Conservation (phyloP, 2,888 invertebrate species). For the Nudaria mundana region DNA sequence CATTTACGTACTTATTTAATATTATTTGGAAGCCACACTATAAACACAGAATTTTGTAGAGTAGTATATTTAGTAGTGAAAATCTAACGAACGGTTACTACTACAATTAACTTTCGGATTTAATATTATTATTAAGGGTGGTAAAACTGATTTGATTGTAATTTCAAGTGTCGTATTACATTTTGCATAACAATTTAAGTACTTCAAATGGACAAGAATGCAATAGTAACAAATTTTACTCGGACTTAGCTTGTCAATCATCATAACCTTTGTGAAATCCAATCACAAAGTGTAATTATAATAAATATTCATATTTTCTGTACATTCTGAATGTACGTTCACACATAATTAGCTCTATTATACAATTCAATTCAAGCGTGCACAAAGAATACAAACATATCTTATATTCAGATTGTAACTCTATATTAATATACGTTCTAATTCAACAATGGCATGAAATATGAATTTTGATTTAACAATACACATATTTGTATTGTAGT, state of each 20-base stretch:
- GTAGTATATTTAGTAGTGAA: no score
- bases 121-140: no score
- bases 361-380: slow-evolving; percentile 54
- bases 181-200: slow-evolving; percentile 11
- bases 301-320: slow-evolving; percentile 69
- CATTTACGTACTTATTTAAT: no score
- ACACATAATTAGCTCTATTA: slow-evolving; percentile 79
- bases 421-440: slow-evolving; percentile 67
- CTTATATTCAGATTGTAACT: slow-evolving; percentile 72
- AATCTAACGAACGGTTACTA: no score
- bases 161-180: background rate
- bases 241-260: slow-evolving; percentile 43
- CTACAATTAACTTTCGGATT: no score
- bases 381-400: slow-evolving; percentile 61
- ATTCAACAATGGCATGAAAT: slow-evolving; percentile 65
- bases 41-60: no score
- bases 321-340: slow-evolving; percentile 47
- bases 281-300: slow-evolving; percentile 48
- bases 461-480: slow-evolving; percentile 67
- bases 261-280: slow-evolving; percentile 31
- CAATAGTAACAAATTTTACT: slow-evolving; percentile 19
- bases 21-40: no score
- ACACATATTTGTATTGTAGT: slow-evolving; percentile 68
- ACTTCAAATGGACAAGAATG: slow-evolving; percentile 7
- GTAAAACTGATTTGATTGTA: no score